A percentile compares a stretch with the other conserved stretches of the same genome.
Conservation (phyloP, 2,113 vertebrate genomes). For the Fulica atra region DNA sequence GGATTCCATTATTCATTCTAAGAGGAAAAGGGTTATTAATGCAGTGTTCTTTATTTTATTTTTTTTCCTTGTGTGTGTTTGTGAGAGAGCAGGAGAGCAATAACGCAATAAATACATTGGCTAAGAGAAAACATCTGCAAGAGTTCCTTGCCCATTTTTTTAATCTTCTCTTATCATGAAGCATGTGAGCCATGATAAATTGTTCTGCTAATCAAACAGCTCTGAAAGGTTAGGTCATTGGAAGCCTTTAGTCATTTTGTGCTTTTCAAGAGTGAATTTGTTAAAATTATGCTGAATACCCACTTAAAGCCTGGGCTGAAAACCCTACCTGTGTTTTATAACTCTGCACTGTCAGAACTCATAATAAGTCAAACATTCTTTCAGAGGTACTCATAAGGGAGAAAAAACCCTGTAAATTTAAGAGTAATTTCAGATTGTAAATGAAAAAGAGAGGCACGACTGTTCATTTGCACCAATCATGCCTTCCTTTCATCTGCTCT, state of each 20-base stretch:
- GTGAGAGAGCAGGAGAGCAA: neutral
- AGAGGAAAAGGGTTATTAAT: slow-evolving; percentile 31
- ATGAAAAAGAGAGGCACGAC: slow-evolving; percentile 90
- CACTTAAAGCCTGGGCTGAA: slow-evolving; percentile 79
- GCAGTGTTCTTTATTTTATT: neutral
- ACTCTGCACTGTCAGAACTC: slow-evolving; percentile 88
- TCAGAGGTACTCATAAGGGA: slow-evolving; percentile 83
- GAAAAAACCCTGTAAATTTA: slow-evolving; percentile 82
- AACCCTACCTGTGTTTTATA: slow-evolving; percentile 86
- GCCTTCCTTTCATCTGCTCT: slow-evolving; percentile 90
- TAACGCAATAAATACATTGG: slow-evolving; percentile 21
- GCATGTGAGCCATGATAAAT: slow-evolving; percentile 64
- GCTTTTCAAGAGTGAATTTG: slow-evolving; percentile 83
- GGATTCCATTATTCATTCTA: slow-evolving; percentile 14
- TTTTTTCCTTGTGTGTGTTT: neutral
- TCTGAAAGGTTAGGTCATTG: slow-evolving; percentile 77
- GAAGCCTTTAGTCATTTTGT: slow-evolving; percentile 81
- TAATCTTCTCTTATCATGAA: slow-evolving; percentile 53
- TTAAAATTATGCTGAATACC: slow-evolving; percentile 82
- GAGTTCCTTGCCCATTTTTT: slow-evolving; percentile 24
- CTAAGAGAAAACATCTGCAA: slow-evolving; percentile 59
- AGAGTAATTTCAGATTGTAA: slow-evolving; percentile 91
- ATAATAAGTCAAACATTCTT: slow-evolving; percentile 90
- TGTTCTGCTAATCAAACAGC: slow-evolving; percentile 81
- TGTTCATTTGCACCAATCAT: slow-evolving; percentile 99